Conservation (phyloP, 2,888 invertebrate species). For the Tethea ocularis region DNA sequence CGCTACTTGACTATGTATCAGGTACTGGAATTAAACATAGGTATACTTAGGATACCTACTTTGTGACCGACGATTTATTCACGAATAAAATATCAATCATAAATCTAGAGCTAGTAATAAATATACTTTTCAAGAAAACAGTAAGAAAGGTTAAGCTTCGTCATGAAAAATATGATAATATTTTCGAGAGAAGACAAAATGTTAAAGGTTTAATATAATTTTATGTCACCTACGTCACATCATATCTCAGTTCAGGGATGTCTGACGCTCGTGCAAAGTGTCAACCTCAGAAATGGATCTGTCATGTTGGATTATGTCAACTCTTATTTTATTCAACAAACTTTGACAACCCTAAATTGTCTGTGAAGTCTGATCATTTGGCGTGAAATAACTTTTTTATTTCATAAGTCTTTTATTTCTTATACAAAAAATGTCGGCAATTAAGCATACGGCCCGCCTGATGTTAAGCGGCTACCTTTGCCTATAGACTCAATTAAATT, state of each 20-base stretch:
- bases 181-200: background rate
- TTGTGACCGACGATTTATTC: too few relatives aligned
- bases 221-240: background rate
- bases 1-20: too few relatives aligned
- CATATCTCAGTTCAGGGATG: background rate
- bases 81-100: too few relatives aligned
- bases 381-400: background rate
- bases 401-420: background rate
- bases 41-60: too few relatives aligned
- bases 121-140: too few relatives aligned
- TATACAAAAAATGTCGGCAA: too few relatives aligned
- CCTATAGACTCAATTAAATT: too few relatives aligned
- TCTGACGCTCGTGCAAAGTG: slow-evolving; percentile 4
- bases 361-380: background rate
- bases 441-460: too few relatives aligned
- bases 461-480: too few relatives aligned
- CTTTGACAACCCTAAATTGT: slow-evolving; percentile 1
- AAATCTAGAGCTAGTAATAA: too few relatives aligned
- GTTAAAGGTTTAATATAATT: slow-evolving; percentile 1
- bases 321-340: slow-evolving; percentile 2
- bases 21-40: too few relatives aligned
- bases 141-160: background rate
- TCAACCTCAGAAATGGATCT: slow-evolving; percentile 10
- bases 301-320: slow-evolving; percentile 4
- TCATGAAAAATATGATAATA: background rate